Evolutionary conservation across 2,797 vertebrate genomes (phyloP).

Genomic region (Spatula clypeata): DNA sequence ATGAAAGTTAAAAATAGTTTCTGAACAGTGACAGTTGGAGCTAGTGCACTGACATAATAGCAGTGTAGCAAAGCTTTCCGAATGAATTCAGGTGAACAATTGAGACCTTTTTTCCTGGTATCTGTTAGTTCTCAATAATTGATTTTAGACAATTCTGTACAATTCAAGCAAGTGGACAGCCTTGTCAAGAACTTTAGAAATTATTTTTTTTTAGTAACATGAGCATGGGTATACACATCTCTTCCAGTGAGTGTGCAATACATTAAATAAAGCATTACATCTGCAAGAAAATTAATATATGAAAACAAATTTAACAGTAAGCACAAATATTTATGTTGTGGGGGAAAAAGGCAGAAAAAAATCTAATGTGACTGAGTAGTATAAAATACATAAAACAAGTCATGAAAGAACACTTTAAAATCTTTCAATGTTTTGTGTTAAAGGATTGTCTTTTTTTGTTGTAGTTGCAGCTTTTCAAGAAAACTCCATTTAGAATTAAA

Average conservation of each 20-base stretch:
- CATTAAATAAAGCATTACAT: rapidly evolving
- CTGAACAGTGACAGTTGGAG: not conserved
- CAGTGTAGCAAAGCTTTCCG: not conserved
- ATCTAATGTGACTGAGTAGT: not conserved
- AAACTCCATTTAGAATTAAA: not conserved
- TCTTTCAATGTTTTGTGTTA: not conserved
- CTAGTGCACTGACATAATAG: not conserved
- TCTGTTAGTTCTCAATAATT: not conserved
- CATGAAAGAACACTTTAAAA: not conserved
- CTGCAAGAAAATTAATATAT: not conserved
- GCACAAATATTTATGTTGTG: not conserved
- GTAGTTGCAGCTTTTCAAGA: not conserved
- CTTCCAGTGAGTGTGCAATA: not conserved
- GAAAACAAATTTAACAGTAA: not conserved
- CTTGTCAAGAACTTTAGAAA: not conserved
- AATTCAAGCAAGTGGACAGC: not conserved
- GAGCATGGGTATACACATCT: not conserved
- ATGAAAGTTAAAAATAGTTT: not conserved
- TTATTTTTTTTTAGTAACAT: rapidly evolving
- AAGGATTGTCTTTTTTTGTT: not conserved
- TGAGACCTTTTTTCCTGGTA: not conserved
- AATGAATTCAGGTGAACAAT: not conserved
- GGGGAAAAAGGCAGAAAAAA: not conserved
- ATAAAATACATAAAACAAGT: not conserved
- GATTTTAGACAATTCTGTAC: not conserved